Base-by-base conservation (phyloP, 92 coral and sea anemone genomes). In the Epizoanthus illoricatus region DNA sequence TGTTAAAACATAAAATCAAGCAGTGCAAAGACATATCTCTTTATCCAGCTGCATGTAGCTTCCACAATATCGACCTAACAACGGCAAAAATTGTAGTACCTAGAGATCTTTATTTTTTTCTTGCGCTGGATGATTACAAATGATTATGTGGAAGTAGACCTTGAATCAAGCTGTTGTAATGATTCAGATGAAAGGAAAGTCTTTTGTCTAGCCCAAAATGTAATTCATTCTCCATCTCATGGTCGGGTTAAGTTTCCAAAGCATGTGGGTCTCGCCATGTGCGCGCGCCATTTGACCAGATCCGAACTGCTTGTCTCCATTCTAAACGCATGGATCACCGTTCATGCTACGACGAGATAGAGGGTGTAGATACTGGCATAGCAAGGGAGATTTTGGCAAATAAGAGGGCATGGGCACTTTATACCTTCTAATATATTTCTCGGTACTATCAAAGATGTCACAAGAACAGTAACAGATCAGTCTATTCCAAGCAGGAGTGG, bases 211-310 rank as follows among this genome's bases (percentile, higher is more conserved):
- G 86, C 78, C 52, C 88, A 88, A 63, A 5, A 67, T 71, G 24
- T 15, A 42, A 66, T 12, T 87, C 87, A 88, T 71, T 71, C 66
- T 45, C 3, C 60, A 2, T 21, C 76, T 3, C 68, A 80, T 56
- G 69, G 88, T 49, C 82, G 75, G 7, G 74, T 80, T 1, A 88
- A 88, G 45, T 55, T 58, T 13, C 91, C 91, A 62, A 88, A 88
- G 66, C 85, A 88, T 7, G 78, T 80, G 1, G 76, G 81, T 18
- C 83, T 84, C 15, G 91, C 83, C 12, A 28, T 28, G 36, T 28
- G 36, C 2, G 36, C 2, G 36, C 36, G 36, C 36, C 36, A 28
- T 28, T 28, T 28, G 36, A 28, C 36, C 36, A 2, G 36, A 28
- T 28, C 36, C 36, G 0, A 28, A 2, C 36, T 2, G 42, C 19